These are phyloP conservation scores for Chiridota heheva DNA, from an alignment of 35 echinoderm and acorn worm genomes.

Conservation along the genomic window DNA sequence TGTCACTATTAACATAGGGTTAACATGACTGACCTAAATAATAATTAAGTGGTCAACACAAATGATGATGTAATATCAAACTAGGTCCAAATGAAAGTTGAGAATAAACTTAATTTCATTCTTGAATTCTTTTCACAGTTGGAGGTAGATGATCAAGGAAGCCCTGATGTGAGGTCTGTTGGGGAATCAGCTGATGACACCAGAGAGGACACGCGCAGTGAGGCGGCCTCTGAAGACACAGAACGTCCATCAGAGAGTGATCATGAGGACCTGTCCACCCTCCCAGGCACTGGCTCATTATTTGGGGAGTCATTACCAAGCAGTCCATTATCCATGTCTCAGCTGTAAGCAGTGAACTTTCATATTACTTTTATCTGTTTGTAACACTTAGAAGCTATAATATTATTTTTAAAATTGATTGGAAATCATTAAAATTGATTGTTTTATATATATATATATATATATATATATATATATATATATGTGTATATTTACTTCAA, in stretches of 20 bases:
- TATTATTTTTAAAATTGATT: too few species aligned
- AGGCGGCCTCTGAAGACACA: conserved; percentile 66
- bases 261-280: conserved; percentile 45
- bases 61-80: not conserved
- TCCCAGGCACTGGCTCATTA: conserved; percentile 17
- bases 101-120: not conserved
- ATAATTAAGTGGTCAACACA: conserved; percentile 1
- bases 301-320: conserved; percentile 86
- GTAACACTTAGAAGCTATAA: too few species aligned
- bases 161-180: not conserved
- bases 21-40: too few species aligned
- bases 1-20: too few species aligned
- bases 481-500: too few species aligned
- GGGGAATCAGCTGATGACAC: conserved; percentile 50
- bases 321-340: conserved; percentile 85
- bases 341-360: conserved; percentile 42
- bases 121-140: not conserved
- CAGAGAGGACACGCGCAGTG: conserved; percentile 83
- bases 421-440: too few species aligned
- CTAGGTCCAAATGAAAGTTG: not conserved
- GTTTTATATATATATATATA: too few species aligned
- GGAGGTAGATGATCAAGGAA: conserved; percentile 55
- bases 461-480: too few species aligned
- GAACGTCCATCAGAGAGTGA: conserved; percentile 88
- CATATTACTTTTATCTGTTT: too few species aligned